A percentile compares a stretch with the other conserved stretches of the same genome.
Evolutionary conservation across 2,888 invertebrate species (phyloP).

Genomic region (Drosophila kokeensis): DNA sequence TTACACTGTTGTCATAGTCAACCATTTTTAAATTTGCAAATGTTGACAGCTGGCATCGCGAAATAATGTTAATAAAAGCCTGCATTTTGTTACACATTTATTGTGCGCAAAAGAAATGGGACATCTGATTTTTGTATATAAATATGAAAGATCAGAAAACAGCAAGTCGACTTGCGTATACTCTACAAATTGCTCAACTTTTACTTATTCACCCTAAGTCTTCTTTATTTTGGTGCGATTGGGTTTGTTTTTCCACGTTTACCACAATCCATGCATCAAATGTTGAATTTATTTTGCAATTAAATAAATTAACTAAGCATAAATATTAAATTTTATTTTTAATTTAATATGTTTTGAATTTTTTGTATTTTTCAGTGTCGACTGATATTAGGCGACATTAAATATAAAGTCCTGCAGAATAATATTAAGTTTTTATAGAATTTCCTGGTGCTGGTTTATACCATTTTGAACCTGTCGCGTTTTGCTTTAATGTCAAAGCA

Average conservation of each 20-base stretch:
- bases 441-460: not conserved
- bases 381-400: not conserved
- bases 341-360: not conserved
- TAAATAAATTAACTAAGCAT: not conserved
- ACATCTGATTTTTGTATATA: not conserved
- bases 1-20: conserved; percentile 5
- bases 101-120: conserved; percentile 17
- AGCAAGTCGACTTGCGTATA: not conserved
- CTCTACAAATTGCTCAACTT: not conserved
- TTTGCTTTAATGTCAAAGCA: conserved; percentile 23
- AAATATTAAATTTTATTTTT: not conserved
- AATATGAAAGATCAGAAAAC: not conserved
- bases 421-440: not conserved
- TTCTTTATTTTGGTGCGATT: not conserved
- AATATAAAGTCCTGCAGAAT: not conserved
- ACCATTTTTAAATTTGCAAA: conserved; percentile 10
- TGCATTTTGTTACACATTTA: conserved; percentile 36
- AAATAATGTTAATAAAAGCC: conserved; percentile 38
- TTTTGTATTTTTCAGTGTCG: not conserved
- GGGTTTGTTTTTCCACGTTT: not conserved
- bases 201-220: rapidly evolving
- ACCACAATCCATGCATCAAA: not conserved
- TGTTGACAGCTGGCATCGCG: conserved; percentile 31
- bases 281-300: not conserved
- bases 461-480: not conserved